These are phyloP conservation scores for Salpingus planirostris DNA, from an alignment of 2,888 invertebrate genomes.

Conservation along the genomic window DNA sequence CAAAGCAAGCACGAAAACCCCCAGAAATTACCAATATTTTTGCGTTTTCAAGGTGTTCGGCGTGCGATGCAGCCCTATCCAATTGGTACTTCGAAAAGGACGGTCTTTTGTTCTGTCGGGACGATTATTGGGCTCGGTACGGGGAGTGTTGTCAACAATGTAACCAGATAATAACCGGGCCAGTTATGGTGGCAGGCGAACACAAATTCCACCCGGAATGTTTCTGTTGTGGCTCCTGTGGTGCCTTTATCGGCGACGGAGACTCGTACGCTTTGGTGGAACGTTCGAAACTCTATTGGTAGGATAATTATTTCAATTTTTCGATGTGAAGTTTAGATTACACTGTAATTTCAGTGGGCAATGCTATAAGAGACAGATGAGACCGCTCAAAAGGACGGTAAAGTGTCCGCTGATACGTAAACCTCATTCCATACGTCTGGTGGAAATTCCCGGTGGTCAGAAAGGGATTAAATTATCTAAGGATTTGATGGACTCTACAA, in stretches of 20 bases:
- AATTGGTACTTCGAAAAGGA: conserved; percentile 93
- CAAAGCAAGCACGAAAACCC: conserved; percentile 2
- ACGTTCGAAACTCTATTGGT: conserved; percentile 82
- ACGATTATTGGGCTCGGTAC: conserved; percentile 80
- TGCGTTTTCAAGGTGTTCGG: conserved; percentile 69
- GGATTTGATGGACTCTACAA: conserved; percentile 46
- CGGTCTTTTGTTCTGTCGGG: conserved; percentile 78
- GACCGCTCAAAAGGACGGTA: conserved; percentile 49
- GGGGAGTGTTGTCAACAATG: conserved; percentile 88
- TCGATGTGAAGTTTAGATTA: conserved; percentile 1
- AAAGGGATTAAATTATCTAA: conserved; percentile 56
- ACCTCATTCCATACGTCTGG: conserved; percentile 75
- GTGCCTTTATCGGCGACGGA: conserved; percentile 80
- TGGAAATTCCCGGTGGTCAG: conserved; percentile 65
- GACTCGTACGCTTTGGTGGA: conserved; percentile 90
- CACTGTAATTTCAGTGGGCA: conserved; percentile 48
- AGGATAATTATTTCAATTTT: conserved; percentile 22
- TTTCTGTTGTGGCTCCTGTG: conserved; percentile 78
- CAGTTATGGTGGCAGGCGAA: conserved; percentile 90
- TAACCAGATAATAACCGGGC: conserved; percentile 70
- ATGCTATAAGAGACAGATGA: conserved; percentile 68
- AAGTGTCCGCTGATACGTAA: conserved; percentile 43
- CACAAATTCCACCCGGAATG: conserved; percentile 96
- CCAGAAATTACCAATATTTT: too few relatives aligned
- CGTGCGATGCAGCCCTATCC: conserved; percentile 74